Percentiles rank a stretch among this genome's conserved stretches.
Evolutionary conservation across 2,113 vertebrate species (phyloP).

Genomic region (Bubo blakistoni): DNA sequence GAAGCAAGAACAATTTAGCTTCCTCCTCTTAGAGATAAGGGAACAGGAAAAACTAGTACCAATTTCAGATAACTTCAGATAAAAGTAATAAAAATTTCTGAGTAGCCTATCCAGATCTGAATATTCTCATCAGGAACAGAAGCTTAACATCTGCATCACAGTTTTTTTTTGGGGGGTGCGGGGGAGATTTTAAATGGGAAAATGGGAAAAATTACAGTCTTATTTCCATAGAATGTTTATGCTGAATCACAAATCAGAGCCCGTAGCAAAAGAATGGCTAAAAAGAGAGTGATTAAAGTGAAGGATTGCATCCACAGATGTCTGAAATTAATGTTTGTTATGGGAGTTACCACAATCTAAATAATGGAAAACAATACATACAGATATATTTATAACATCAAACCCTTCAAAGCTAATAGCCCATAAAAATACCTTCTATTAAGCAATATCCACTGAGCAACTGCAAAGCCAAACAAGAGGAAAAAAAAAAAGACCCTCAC

Average conservation of each 20-base stretch:
- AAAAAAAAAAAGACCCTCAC: background rate
- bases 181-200: background rate
- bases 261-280: background rate
- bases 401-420: background rate
- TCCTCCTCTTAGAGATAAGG: background rate
- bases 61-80: background rate
- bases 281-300: background rate
- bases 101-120: background rate
- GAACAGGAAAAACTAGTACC: background rate
- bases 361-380: background rate
- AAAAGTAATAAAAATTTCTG: background rate
- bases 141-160: background rate
- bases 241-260: background rate
- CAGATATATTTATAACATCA: rapidly evolving
- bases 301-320: too few species aligned
- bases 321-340: background rate
- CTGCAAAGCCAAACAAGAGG: background rate
- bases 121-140: background rate
- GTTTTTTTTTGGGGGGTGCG: background rate
- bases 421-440: background rate
- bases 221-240: background rate
- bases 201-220: background rate
- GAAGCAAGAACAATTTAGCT: background rate
- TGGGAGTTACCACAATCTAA: background rate
- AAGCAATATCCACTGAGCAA: background rate